Evolutionary conservation across 2,797 vertebrate genomes (phyloP), one percentile per base, ranked within the genome.

Genomic region (Gobionotothen gibberifrons): DNA sequence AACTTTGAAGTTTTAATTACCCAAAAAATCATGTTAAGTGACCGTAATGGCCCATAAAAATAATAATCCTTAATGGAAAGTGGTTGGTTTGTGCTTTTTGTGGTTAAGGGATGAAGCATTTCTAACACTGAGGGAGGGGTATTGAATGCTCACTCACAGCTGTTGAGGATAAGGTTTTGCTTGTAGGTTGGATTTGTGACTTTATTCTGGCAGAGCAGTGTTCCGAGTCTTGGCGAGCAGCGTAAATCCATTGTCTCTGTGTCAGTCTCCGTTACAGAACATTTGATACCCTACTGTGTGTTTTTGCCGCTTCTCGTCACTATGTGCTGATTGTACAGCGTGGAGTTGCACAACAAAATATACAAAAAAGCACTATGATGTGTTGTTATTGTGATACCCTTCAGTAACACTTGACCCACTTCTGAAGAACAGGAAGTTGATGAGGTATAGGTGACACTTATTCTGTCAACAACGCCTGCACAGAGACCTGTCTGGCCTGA

Each of bases 401-500:
- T 43, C 21, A 3, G 44, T 26, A 49, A 68, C 3, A 19, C n/a
- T 49, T 84, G 64, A 82, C 77, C 82, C 83, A 82, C 53, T 9
- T 66, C n/a, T 63, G 21, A n/a, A 26, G 26, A 70, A 54, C 52
- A 74, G 66, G 46, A 79, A 61, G 57, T 36, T 48, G 71, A 19
- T 78, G 66, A 81, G 57, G 32, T 15, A 42, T 21, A 40, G 13
- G 26, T 79, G 66, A 78, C 69, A 47, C 17, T 57, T 22, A 42
- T 44, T 79, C 73, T 73, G 72, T 80, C 56, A 74, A 83, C 78
- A 84, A 84, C 78, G 84, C 78, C 84, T 81, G 75, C 11, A n/a
- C 0, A 2, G 21, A 79, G 76, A 74, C 65, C 17, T 49, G 72
- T 7, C 16, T 64, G 53, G 47, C 42, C 58, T 71, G 76, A 87